These are phyloP conservation scores for Paralinhomoeus sp. DNA, from an alignment of 2,888 invertebrate genomes.

Conservation along the genomic window DNA sequence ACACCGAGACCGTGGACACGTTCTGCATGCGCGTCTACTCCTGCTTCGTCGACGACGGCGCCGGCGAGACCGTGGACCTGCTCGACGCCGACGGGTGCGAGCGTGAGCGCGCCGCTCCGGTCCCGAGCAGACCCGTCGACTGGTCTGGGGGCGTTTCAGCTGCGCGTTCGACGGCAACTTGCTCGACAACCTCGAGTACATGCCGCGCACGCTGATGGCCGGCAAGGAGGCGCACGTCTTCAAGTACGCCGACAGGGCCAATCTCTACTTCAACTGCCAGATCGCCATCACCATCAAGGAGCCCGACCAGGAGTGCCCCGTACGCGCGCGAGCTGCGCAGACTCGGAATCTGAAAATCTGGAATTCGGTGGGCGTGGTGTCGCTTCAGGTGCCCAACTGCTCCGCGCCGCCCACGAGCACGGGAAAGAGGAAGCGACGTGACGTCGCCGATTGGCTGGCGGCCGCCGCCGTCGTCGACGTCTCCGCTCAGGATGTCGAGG, in stretches of 20 bases:
- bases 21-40: slow-evolving; percentile 1
- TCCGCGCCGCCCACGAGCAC: not conserved
- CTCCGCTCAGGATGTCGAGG: not conserved
- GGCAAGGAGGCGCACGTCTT: slow-evolving; percentile 2
- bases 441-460: not conserved
- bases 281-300: slow-evolving; percentile 4
- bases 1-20: slow-evolving; percentile 1
- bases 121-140: no score
- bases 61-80: not conserved
- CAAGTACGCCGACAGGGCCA: slow-evolving; percentile 4
- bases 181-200: slow-evolving; percentile 1
- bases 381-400: not conserved
- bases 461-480: not conserved
- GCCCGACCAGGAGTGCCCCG: slow-evolving; percentile 3
- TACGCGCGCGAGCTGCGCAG: not conserved
- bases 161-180: slow-evolving; percentile 2
- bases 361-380: no score
- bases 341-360: no score
- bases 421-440: not conserved
- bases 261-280: slow-evolving; percentile 2
- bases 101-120: no score
- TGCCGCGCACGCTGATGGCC: not conserved
- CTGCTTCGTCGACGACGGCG: not conserved
- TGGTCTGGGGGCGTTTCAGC: not conserved
- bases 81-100: not conserved